A percentile compares a stretch with the other conserved stretches of the same genome.
These are phyloP conservation scores for Creontiades dilutus DNA, from an alignment of 2,888 invertebrate genomes.

Conservation along the genomic window DNA sequence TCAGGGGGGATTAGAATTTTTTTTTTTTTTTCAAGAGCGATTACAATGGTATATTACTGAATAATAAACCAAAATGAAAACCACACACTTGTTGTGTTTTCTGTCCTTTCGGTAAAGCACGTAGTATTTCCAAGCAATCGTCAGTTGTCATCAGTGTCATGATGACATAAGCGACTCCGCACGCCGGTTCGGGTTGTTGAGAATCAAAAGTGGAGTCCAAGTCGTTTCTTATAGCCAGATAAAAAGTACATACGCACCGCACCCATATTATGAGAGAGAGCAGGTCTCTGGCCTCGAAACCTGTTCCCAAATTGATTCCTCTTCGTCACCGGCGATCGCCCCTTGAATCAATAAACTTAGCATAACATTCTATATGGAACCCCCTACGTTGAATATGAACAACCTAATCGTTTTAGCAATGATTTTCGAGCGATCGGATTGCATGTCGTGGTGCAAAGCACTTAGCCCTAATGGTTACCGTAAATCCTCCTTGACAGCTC, in stretches of 20 bases:
- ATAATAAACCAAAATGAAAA: no score
- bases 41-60: no score
- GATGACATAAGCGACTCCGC: background rate
- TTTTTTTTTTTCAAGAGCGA: no score
- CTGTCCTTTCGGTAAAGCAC: no score
- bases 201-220: background rate
- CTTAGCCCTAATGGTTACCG: slow-evolving; percentile 13
- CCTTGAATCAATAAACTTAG: slow-evolving; percentile 37
- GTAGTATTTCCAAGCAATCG: background rate
- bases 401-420: background rate
- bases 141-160: background rate
- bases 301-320: slow-evolving; percentile 35
- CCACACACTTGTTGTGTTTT: no score
- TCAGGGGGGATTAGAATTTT: no score
- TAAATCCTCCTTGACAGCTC: slow-evolving; percentile 8
- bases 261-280: background rate
- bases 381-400: slow-evolving; percentile 30
- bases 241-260: background rate
- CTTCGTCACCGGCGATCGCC: background rate
- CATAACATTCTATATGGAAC: slow-evolving; percentile 30
- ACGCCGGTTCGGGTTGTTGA: background rate
- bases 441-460: background rate
- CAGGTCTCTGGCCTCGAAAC: background rate
- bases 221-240: background rate
- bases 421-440: background rate